These are phyloP conservation scores for Phalera bucephala DNA, from an alignment of 2,888 invertebrate species.

Conservation along the genomic window DNA sequence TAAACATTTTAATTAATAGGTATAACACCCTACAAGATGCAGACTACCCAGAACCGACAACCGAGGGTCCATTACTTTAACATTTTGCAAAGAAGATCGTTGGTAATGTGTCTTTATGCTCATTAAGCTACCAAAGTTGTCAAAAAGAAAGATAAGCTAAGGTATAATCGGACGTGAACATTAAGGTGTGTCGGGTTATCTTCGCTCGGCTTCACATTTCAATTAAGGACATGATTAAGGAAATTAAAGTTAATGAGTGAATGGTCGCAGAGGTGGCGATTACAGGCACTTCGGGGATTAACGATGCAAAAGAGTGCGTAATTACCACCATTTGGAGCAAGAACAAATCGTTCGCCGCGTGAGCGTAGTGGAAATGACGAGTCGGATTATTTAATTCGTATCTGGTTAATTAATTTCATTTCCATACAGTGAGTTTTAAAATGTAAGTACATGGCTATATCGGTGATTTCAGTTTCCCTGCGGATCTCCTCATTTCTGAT, in stretches of 20 bases:
- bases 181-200: conserved; percentile 63
- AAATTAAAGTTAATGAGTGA: conserved; percentile 73
- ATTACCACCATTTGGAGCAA: conserved; percentile 35
- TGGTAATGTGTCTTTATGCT: conserved; percentile 36
- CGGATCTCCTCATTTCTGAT: too few relatives aligned
- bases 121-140: conserved; percentile 42
- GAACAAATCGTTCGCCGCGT: conserved; percentile 4
- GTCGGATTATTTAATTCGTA: background rate
- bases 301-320: conserved; percentile 48
- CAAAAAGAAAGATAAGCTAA: conserved; percentile 46
- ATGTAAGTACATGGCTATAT: too few relatives aligned
- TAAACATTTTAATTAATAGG: too few relatives aligned
- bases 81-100: conserved; percentile 16
- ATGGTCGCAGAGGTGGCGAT: conserved; percentile 54
- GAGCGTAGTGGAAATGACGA: background rate
- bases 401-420: too few relatives aligned
- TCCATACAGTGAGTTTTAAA: too few relatives aligned
- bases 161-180: conserved; percentile 50
- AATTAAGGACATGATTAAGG: conserved; percentile 74
- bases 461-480: too few relatives aligned
- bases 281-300: conserved; percentile 46
- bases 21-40: too few relatives aligned
- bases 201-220: conserved; percentile 64
- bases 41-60: conserved; percentile 3
- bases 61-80: conserved; percentile 26